Conservation (phyloP, 2,797 vertebrate species). For the Pangasius sanitwongsei region DNA sequence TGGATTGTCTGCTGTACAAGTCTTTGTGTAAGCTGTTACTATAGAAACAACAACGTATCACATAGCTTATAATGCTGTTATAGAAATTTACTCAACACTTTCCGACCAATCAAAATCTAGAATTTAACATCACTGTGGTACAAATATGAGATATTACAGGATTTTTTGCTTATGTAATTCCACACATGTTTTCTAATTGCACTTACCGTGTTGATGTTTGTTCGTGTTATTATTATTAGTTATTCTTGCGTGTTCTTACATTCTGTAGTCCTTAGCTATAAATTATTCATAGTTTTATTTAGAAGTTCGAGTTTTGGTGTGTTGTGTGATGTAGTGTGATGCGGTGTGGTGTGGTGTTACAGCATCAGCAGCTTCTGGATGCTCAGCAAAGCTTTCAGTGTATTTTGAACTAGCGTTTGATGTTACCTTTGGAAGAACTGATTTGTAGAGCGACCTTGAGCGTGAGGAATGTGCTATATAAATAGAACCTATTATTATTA, state of each 20-base stretch:
- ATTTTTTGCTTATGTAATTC: background rate
- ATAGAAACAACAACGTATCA: background rate
- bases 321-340: background rate
- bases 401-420: background rate
- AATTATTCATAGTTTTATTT: background rate
- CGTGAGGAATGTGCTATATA: background rate
- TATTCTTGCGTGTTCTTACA: background rate
- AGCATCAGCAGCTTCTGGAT: background rate
- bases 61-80: background rate
- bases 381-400: background rate
- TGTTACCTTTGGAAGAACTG: background rate
- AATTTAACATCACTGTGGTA: background rate
- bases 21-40: background rate
- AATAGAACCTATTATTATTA: slow-evolving; percentile 11
- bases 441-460: background rate
- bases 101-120: background rate
- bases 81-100: background rate
- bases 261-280: background rate
- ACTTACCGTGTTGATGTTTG: background rate
- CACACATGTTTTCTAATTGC: too few species aligned
- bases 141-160: background rate
- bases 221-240: background rate
- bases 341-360: background rate
- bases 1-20: background rate
- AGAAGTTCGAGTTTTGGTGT: background rate